Evolutionary conservation across 2,888 invertebrate genomes (phyloP).

Genomic region (Tridacna crocea): DNA sequence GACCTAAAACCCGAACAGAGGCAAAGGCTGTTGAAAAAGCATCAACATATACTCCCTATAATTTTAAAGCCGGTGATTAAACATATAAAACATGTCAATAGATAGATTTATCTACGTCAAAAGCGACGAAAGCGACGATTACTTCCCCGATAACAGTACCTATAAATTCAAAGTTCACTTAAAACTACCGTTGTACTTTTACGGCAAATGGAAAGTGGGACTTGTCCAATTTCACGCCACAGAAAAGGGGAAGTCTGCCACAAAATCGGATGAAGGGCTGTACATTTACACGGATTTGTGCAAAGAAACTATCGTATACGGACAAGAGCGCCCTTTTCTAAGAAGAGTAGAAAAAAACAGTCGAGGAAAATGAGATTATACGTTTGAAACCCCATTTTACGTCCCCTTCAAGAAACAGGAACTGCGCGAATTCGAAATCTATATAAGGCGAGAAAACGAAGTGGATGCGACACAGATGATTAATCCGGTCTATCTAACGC

Average conservation of each 20-base stretch:
- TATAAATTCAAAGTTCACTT: slow-evolving; percentile 36
- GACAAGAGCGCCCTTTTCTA: slow-evolving; percentile 22
- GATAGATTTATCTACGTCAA: slow-evolving; percentile 35
- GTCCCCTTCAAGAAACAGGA: slow-evolving; percentile 26
- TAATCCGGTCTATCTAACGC: slow-evolving; percentile 29
- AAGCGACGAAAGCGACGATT: slow-evolving; percentile 36
- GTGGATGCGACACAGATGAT: slow-evolving; percentile 16
- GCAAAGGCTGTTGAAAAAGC: slow-evolving; percentile 36
- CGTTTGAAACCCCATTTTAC: slow-evolving; percentile 18
- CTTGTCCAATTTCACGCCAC: slow-evolving; percentile 33
- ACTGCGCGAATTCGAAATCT: slow-evolving; percentile 28
- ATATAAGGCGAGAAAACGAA: slow-evolving; percentile 29
- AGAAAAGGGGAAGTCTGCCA: slow-evolving; percentile 28
- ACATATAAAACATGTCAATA: slow-evolving; percentile 16
- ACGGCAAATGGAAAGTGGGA: slow-evolving; percentile 37
- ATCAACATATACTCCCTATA: slow-evolving; percentile 31
- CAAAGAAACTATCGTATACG: slow-evolving; percentile 31
- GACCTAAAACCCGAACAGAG: slow-evolving; percentile 39
- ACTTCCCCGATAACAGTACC: slow-evolving; percentile 24
- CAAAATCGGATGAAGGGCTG: slow-evolving; percentile 19
- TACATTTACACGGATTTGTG: slow-evolving; percentile 36
- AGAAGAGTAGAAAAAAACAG: slow-evolving; percentile 25
- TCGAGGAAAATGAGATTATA: slow-evolving; percentile 32
- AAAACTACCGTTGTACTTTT: slow-evolving; percentile 26
- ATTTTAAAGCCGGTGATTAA: slow-evolving; percentile 39